Conservation (phyloP, 2,113 vertebrate genomes). For the Cephalopholis sonnerati region DNA sequence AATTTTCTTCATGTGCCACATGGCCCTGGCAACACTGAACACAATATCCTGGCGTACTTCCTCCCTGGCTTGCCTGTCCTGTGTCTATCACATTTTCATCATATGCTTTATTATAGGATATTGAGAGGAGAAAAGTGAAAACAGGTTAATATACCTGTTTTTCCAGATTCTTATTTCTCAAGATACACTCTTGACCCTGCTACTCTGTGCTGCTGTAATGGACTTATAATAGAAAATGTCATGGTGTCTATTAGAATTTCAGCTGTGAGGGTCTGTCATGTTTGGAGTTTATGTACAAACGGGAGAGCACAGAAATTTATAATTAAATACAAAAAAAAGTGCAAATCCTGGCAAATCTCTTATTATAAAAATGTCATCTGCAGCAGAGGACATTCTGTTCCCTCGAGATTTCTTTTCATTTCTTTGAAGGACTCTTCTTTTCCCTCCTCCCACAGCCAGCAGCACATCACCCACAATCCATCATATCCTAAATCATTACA, state of each 20-base stretch:
- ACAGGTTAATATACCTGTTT: background rate
- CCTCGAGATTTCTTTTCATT: background rate
- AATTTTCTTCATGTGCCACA: background rate
- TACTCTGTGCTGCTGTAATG: background rate
- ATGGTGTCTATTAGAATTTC: background rate
- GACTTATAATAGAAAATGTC: background rate
- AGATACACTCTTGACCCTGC: background rate
- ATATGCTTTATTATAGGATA: background rate
- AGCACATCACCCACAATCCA: background rate
- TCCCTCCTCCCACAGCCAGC: background rate
- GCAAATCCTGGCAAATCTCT: background rate
- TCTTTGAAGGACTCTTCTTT: background rate
- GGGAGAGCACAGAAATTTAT: background rate
- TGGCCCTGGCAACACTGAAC: background rate
- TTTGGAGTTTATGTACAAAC: background rate
- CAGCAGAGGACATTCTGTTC: background rate
- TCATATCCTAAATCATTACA: background rate
- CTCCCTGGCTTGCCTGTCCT: background rate
- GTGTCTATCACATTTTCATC: background rate
- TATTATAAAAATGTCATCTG: background rate
- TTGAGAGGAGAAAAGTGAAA: background rate
- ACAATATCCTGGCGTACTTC: background rate
- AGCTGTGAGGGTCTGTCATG: too few relatives aligned
- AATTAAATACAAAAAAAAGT: too few relatives aligned
- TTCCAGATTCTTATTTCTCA: background rate